A percentile compares a stretch with the other conserved stretches of the same genome.
Evolutionary conservation across 23 tunicate species (phyloP).

Genomic region (Oikopleura albicans): DNA sequence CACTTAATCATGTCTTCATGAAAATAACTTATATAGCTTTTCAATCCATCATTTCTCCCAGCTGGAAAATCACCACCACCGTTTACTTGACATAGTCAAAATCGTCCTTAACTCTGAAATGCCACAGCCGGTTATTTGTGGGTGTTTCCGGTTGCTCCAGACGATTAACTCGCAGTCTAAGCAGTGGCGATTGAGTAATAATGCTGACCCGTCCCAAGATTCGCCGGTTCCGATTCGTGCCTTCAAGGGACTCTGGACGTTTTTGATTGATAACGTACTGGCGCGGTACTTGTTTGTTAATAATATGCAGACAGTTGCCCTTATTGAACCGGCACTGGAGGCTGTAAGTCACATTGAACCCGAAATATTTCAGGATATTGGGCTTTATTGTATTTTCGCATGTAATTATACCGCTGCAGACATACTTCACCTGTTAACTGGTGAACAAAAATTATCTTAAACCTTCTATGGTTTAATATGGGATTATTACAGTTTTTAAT

Average conservation of each 20-base stretch:
- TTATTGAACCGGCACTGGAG: not conserved
- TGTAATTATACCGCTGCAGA: too few species aligned
- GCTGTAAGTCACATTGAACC: not conserved
- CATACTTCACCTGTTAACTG: too few species aligned
- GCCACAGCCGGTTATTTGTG: not conserved
- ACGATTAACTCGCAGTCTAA: not conserved
- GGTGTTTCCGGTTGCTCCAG: not conserved
- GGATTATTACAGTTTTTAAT: too few species aligned
- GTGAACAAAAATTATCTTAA: too few species aligned
- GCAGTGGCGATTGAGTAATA: not conserved
- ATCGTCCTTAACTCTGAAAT: not conserved
- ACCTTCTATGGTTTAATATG: too few species aligned
- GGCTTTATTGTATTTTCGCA: too few species aligned
- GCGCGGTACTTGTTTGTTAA: not conserved
- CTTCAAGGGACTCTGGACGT: not conserved
- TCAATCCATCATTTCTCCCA: not conserved
- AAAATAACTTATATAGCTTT: too few species aligned
- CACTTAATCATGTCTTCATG: too few species aligned
- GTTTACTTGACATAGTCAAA: not conserved
- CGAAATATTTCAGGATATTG: not conserved
- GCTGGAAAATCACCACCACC: not conserved
- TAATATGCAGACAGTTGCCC: not conserved
- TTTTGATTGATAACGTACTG: not conserved
- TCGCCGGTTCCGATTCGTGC: not conserved
- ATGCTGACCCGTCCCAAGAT: not conserved